Evolutionary conservation across 2,113 vertebrate species (phyloP).

Genomic region (Cynocephalus volans): DNA sequence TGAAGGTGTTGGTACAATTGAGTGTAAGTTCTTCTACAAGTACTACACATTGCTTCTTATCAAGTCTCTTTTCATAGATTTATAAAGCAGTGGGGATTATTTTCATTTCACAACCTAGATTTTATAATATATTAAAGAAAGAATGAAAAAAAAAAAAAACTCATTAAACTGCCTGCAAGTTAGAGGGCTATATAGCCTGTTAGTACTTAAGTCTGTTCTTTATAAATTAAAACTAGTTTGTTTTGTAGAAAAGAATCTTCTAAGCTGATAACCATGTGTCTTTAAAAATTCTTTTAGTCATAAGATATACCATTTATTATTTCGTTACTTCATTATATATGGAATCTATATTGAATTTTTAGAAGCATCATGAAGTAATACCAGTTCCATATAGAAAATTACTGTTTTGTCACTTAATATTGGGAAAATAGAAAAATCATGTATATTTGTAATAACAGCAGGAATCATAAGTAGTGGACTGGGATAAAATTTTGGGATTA

Average conservation of each 20-base stretch:
- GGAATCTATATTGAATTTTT: conserved; percentile 15
- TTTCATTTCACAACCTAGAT: background rate
- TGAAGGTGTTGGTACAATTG: background rate
- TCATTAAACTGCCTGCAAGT: background rate
- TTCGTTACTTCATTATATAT: conserved; percentile 1
- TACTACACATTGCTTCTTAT: conserved; percentile 19
- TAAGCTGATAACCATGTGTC: background rate
- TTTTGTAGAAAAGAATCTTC: conserved; percentile 46
- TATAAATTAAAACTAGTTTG: conserved; percentile 11
- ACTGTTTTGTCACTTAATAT: background rate
- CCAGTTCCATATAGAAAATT: background rate
- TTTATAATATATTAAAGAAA: conserved; percentile 30
- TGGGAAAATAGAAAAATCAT: background rate
- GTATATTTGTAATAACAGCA: conserved; percentile 14
- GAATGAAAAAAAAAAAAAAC: background rate
- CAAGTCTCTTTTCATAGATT: conserved; percentile 14
- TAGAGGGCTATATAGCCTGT: background rate
- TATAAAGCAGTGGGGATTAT: background rate
- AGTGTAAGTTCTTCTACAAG: background rate
- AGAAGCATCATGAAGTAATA: background rate
- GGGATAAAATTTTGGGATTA: background rate
- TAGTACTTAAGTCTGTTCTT: background rate
- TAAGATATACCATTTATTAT: background rate
- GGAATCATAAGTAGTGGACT: background rate
- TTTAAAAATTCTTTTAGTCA: conserved; percentile 17